These are phyloP conservation scores for Martes martes DNA, from an alignment of 2,113 vertebrate genomes.

Conservation along the genomic window DNA sequence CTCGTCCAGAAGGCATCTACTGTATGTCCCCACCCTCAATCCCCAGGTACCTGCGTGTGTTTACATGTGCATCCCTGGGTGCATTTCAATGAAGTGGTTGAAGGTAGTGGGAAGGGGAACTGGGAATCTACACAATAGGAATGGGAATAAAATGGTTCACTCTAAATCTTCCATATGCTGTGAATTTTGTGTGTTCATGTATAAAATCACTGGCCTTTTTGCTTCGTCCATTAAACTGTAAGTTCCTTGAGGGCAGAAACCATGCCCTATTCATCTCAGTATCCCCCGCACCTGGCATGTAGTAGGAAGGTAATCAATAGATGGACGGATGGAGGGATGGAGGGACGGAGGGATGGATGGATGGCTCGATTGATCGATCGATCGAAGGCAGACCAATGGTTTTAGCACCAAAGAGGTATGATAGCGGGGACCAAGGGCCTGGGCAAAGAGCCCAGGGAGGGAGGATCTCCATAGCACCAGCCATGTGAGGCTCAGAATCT, in stretches of 20 bases:
- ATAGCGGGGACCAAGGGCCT: background rate
- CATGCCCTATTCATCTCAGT: background rate
- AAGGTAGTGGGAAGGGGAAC: background rate
- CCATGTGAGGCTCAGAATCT: background rate
- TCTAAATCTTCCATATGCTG: background rate
- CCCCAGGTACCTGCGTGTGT: too few species aligned
- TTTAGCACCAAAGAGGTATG: background rate
- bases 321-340: background rate
- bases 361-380: background rate
- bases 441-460: background rate
- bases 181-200: background rate
- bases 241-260: background rate
- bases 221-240: background rate
- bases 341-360: background rate
- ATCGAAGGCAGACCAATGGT: background rate
- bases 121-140: background rate
- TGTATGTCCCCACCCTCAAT: background rate
- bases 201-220: slow-evolving; percentile 1
- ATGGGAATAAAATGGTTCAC: background rate
- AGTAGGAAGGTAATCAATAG: background rate
- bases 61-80: background rate
- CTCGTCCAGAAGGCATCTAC: background rate
- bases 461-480: background rate
- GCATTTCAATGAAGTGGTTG: background rate
- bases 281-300: background rate